phyloP scores from a whole-genome alignment of 2,113 vertebrate species.

The Thamnaconus septentrionalis region DNA sequence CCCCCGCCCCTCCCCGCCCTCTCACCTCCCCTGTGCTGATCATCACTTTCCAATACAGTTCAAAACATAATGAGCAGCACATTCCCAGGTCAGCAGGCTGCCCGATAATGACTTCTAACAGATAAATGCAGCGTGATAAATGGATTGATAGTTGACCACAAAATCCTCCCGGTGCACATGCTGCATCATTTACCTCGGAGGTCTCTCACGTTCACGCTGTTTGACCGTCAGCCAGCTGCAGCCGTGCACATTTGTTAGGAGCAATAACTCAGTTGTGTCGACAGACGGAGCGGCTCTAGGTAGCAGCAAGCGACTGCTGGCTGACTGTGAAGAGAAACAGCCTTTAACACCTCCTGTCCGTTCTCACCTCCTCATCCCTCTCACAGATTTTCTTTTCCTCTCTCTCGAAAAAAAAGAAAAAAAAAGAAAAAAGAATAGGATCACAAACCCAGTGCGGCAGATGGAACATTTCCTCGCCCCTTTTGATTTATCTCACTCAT shows the following conservation, averaged over 20 bases:
- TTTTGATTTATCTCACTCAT: no score
- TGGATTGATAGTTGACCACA: neutral
- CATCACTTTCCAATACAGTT: slow-evolving; percentile 37
- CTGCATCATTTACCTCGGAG: slow-evolving; percentile 17
- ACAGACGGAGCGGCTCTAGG: no score
- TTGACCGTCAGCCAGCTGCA: neutral
- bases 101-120: neutral
- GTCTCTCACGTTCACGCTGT: slow-evolving; percentile 3
- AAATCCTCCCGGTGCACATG: slow-evolving; percentile 3
- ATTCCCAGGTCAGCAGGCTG: slow-evolving; percentile 3
- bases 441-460: no score
- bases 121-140: neutral
- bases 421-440: no score
- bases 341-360: no score
- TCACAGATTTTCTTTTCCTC: no score
- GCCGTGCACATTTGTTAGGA: neutral
- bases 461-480: no score
- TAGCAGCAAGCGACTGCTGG: no score
- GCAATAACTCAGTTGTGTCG: no score
- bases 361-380: no score
- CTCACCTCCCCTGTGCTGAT: slow-evolving; percentile 29
- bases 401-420: no score
- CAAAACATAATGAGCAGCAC: neutral
- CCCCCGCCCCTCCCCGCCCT: slow-evolving; percentile 32
- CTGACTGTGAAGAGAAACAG: no score